Conservation (phyloP, 1,140 invertebrate genomes). For the Tetraneura akinire region DNA sequence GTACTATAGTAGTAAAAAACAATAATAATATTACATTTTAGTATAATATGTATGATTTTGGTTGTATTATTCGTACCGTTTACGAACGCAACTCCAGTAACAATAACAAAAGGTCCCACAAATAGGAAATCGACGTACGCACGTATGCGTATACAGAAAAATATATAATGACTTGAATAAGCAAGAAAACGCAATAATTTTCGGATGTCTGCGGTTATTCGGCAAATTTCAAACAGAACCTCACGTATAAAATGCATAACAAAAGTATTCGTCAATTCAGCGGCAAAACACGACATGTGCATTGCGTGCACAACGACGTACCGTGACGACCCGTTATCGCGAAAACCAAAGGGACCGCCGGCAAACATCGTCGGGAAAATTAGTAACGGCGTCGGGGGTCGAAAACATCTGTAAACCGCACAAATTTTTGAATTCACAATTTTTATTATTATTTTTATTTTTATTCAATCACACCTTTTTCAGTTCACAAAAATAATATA, state of each 20-base stretch:
- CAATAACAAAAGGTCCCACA: neutral
- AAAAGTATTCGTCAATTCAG: neutral
- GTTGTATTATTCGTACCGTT: too few relatives aligned
- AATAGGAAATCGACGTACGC: neutral
- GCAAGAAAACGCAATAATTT: neutral
- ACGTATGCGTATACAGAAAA: too few relatives aligned
- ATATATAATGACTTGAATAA: neutral
- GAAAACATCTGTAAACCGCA: slow-evolving; percentile 45
- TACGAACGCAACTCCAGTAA: too few relatives aligned
- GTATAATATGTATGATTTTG: too few relatives aligned
- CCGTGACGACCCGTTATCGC: slow-evolving; percentile 43
- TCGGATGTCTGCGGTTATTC: neutral
- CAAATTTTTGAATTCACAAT: slow-evolving; percentile 4
- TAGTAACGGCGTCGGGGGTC: slow-evolving; percentile 34
- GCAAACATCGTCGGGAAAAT: slow-evolving; percentile 23
- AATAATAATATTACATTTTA: too few relatives aligned
- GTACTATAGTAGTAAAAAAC: too few relatives aligned
- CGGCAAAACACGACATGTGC: slow-evolving; percentile 36
- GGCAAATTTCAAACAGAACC: neutral
- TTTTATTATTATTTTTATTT: slow-evolving; percentile 10
- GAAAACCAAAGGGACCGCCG: slow-evolving; percentile 36
- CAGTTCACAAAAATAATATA: neutral
- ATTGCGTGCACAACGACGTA: slow-evolving; percentile 37
- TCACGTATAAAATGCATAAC: neutral
- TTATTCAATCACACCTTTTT: neutral